phyloP scores from a whole-genome alignment of 1,140 invertebrate species.

The Pseudomyrmex gracilis region DNA sequence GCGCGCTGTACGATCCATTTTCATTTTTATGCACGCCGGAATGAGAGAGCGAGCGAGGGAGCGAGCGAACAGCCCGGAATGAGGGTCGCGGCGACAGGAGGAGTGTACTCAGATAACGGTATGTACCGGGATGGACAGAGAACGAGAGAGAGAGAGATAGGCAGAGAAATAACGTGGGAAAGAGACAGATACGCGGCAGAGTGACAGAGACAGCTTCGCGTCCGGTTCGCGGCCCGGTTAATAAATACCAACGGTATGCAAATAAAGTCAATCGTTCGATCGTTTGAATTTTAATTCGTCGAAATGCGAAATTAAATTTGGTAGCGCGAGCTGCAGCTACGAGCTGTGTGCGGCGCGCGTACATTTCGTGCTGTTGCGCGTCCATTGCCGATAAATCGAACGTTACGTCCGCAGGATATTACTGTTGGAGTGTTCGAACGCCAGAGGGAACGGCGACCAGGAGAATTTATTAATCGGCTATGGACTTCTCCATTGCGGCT shows the following conservation, averaged over 20 bases:
- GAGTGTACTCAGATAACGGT: slow-evolving; percentile 45
- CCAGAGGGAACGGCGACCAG: slow-evolving; percentile 9
- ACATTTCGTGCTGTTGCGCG: slow-evolving; percentile 32
- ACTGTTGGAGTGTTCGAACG: slow-evolving; percentile 20
- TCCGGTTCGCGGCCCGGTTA: slow-evolving; percentile 60
- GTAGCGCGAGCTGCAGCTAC: slow-evolving; percentile 6
- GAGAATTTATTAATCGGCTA: slow-evolving; percentile 54
- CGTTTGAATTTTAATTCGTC: slow-evolving; percentile 76
- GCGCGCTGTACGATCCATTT: slow-evolving; percentile 66
- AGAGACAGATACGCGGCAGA: background rate
- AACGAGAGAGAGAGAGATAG: background rate
- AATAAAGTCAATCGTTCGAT: slow-evolving; percentile 75
- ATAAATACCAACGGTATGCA: slow-evolving; percentile 75
- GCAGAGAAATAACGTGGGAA: background rate
- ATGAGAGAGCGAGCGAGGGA: slow-evolving; percentile 36
- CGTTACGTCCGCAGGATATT: slow-evolving; percentile 43
- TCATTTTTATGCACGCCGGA: slow-evolving; percentile 68
- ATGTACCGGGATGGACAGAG: slow-evolving; percentile 18
- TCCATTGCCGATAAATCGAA: slow-evolving; percentile 62
- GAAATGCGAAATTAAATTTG: slow-evolving; percentile 74
- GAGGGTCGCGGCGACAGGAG: slow-evolving; percentile 19
- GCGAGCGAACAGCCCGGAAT: slow-evolving; percentile 5
- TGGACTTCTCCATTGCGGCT: slow-evolving; percentile 47
- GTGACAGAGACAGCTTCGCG: slow-evolving; percentile 25
- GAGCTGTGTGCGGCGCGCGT: background rate